Base-by-base conservation (phyloP, 2,797 vertebrate genomes). In the Oophaga sylvatica region DNA sequence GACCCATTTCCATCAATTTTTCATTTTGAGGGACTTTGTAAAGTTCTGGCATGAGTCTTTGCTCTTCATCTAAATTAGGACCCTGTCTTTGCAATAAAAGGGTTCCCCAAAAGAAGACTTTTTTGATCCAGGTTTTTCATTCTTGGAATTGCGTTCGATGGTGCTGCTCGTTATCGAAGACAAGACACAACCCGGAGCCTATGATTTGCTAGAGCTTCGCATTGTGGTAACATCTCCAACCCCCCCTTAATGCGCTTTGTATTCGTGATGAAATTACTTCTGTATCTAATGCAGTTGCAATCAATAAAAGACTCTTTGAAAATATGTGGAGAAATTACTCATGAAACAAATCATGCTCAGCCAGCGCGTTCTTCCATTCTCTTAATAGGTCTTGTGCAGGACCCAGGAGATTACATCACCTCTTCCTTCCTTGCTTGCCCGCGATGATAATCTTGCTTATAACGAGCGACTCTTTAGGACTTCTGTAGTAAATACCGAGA, bases 221-320 rank as follows among this genome's bases (percentile, higher is more conserved):
- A 67, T 86, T 89, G 84, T 89, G 80, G 84, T 86, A 82, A 79
- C 41, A 79, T 77, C 84, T 78, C 84, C 5, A 60, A 75, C 31
- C 53, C 20, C 35, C 31, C 22, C 73, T 86, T 89, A 89, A 89
- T 89, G 84, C 70, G 80, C 84, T 86, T 83, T 76, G 81, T 89
- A 83, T 79, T 86, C 82, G 71, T 89, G 84, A 89, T 86, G 88
- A 86, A 89, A 89, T 89, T 83, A 89, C 84, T 79, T 83, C 80
- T 89, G 84, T 53, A 89, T 89, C 88, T 89, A 89, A 89, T 89
- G 88, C 88, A 89, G 84, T 86, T 83, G 35, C 84, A 76, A 86
- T 89, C 88, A 89, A 89, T 89, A 89, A 89, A 85, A 89, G 84
- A 85, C 84, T 89, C 88, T 65, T 88, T 86, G 87, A 86, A 89